phyloP scores from a whole-genome alignment of 1,140 invertebrate genomes.

The Oncopodura yosiiana region DNA sequence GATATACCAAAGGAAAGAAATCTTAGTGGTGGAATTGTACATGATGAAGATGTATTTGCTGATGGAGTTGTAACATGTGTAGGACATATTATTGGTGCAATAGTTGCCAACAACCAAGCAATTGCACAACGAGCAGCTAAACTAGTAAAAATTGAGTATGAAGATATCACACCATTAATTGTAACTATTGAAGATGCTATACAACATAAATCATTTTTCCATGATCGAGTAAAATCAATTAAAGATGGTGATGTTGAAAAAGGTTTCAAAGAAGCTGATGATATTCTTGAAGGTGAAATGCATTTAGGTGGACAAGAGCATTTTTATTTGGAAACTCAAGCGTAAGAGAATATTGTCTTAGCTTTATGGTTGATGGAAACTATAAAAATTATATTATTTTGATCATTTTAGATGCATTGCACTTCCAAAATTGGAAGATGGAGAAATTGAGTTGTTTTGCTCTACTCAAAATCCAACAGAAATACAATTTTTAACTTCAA shows the following conservation, averaged over 20 bases:
- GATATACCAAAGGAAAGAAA: constrained; percentile 56
- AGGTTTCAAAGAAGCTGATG: constrained; percentile 53
- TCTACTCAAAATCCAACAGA: constrained; percentile 75
- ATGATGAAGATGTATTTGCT: constrained; percentile 70
- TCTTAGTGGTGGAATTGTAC: constrained; percentile 55
- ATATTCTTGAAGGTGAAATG: constrained; percentile 60
- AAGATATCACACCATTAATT: constrained; percentile 62
- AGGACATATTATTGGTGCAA: constrained; percentile 66
- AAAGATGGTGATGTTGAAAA: constrained; percentile 56
- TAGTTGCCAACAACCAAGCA: constrained; percentile 61
- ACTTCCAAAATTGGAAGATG: constrained; percentile 63
- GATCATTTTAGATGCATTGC: no score
- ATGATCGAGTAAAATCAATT: constrained; percentile 35
- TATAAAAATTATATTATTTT: constrained; percentile 38
- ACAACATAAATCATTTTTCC: constrained; percentile 55
- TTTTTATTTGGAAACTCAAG: constrained; percentile 50
- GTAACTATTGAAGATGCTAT: constrained; percentile 80
- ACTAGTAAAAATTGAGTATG: constrained; percentile 62
- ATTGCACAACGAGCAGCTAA: constrained; percentile 64
- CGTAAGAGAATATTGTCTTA: no score
- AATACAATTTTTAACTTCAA: constrained; percentile 60
- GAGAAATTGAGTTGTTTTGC: constrained; percentile 74
- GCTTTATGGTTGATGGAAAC: no score
- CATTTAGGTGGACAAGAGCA: constrained; percentile 62
- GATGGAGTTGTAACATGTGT: constrained; percentile 56